Evolutionary conservation across 2,888 invertebrate species (phyloP), one percentile per base, ranked within the genome.

Genomic region (Diaprepes abbreviatus): DNA sequence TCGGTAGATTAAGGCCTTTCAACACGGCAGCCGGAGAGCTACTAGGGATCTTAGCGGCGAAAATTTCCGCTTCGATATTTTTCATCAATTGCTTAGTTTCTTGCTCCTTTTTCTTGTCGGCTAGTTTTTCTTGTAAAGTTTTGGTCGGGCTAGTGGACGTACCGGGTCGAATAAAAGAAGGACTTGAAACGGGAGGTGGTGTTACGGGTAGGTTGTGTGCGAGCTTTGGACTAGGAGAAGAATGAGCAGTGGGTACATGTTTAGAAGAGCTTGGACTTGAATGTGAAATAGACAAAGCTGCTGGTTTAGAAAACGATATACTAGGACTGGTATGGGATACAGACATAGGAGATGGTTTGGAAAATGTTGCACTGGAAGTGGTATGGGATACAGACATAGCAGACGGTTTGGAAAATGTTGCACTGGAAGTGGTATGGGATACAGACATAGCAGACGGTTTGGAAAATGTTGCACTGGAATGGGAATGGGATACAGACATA

Each of bases 61-160:
- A 75, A 31, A 77, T 74, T 24, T 79, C 77, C 1, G 74, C 73
- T 43, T 79, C 77, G 43, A 76, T 73, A 19, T 72, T 70, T 35
- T 70, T 65, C 65, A 64, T 70, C 45, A 75, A 52, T 19, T 78
- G 79, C 19, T 78, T 78, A 10, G 73, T 76, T 24, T 78, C 75
- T 36, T 80, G 81, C 68, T 84, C 83, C 77, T 91, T 90, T 72
- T 90, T 88, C 67, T 88, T 85, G 73, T 91, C 91, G 0, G 90
- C 91, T 63, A 91, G 81, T 80, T 90, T 91, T 79, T 91, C 90
- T 77, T 91, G 91, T 65, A 91, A 79, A 0, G 91, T 91, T 83
- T 91, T 91, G 0, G 88, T 88, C 0, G 89, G 65, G 19, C 70
- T 73, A 7, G 38, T 50, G 2, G 43, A 43, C 1, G 38, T 31